Base-by-base conservation (phyloP, 2,888 invertebrate genomes). In the Germaria angustata region DNA sequence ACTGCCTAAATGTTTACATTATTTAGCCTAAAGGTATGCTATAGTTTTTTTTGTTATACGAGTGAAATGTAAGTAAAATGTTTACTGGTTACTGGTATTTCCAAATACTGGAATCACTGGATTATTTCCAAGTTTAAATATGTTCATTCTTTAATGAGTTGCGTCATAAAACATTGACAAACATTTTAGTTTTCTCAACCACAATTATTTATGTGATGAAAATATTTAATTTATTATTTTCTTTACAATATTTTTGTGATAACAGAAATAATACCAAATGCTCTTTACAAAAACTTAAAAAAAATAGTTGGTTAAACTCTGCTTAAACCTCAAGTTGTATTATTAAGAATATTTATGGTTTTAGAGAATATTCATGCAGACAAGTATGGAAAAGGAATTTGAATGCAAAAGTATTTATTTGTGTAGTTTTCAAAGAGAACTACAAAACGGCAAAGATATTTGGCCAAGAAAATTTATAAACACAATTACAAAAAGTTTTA, bases 361-460 rank as follows among this genome's bases (percentile, higher is more conserved):
- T 68, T 59, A n/a, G 17, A 41, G 9, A 73, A 61, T 24, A 34
- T 59, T 66, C 44, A 51, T 34, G 34, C 36, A 57, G 17, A 75
- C 55, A 65, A 65, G 24, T 15, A 34, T 65, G 11, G 17, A 51
- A 20, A 59, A 66, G 9, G 3, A 63, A 53, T 32, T 46, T n/a
- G 32, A 59, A 66, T 41, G 41, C 5, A 59, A 51, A 17, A 20
- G 17, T 65, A 32, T 34, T 63, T 51, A 49, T 51, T 51, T 32
- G n/a, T 3, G 17, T 34, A 8, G 0, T 72, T 71, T 20, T 11
- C 55, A 55, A 63, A 53, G n/a, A 61, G 22, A 41, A 44, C 34
- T 3, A 15, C 32, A 36, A 73, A 75, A 49, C 75, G 22, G 28
- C 24, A 51, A 75, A 80, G 34, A 71, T 24, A 71, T 81, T 81